Evolutionary conservation across 2,113 vertebrate genomes (phyloP).

Genomic region (Crotalus horridus): DNA sequence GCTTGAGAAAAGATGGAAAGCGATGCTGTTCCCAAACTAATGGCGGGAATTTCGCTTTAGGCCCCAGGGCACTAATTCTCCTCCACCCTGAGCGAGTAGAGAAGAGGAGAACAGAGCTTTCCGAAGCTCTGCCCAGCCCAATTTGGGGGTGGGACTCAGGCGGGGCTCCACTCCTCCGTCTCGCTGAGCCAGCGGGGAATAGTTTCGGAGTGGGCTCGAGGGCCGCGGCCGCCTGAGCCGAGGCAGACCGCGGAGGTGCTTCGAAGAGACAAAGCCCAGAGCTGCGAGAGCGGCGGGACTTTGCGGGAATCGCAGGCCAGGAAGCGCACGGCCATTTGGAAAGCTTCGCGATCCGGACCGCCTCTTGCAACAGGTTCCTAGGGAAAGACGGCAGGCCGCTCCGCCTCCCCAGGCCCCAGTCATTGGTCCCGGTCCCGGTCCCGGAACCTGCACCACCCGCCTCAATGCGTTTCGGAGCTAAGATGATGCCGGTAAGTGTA

Average conservation of each 20-base stretch:
- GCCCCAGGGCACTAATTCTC: not conserved
- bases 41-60: not conserved
- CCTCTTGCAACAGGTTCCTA: conserved; percentile 49
- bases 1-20: not conserved
- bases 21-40: not conserved
- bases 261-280: conserved; percentile 40
- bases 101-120: not conserved
- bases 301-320: not conserved
- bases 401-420: not conserved
- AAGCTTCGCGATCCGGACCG: not conserved
- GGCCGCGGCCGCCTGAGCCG: not conserved
- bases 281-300: not conserved
- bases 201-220: conserved; percentile 13
- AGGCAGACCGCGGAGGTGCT: not conserved
- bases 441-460: conserved; percentile 28
- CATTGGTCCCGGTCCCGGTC: conserved; percentile 30
- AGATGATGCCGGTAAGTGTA: conserved; percentile 93
- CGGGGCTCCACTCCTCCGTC: conserved; percentile 28
- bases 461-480: conserved; percentile 88
- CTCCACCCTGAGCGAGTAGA: not conserved
- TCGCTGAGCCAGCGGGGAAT: conserved; percentile 22
- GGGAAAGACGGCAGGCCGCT: conserved; percentile 15
- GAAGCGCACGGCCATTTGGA: not conserved
- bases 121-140: not conserved
- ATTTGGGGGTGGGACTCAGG: not conserved